Base-by-base conservation (phyloP, 2,888 invertebrate species). In the Rhagophthalmus giganteus region DNA sequence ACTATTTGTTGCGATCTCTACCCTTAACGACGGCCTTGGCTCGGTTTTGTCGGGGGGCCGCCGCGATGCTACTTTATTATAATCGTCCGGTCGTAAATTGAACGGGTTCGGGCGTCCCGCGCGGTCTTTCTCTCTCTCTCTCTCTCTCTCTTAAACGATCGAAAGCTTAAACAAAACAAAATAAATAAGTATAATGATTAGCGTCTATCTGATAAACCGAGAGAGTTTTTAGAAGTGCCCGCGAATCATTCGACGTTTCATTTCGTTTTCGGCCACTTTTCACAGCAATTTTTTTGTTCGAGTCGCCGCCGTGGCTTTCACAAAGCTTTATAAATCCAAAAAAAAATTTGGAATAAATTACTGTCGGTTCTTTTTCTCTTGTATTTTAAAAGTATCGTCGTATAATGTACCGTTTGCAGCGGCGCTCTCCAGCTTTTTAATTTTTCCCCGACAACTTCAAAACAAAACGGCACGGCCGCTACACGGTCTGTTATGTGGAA, bases 221-320 rank as follows among this genome's bases (percentile, higher is more conserved):
- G n/a, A n/a, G 24, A 33, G 47, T 33, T 34, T 47, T 39, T 33
- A 39, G 39, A 47, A 47, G 47, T 32, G 33, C 39, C 38, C 32
- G 39, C 39, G 34, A 47, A 47, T 47, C 39, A 47, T 47, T 47
- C 27, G 45, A 13, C 47, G 39, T 33, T 47, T 47, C 38, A 47
- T 47, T 47, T 39, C 47, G 28, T 39, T n/a, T 46, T 38, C 33
- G 33, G 47, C 33, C 47, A 39, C 47, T 39, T 32, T 46, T 47
- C 39, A 24, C 24, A 31, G 20, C 37, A 35, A 28, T 37, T 45
- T 45, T 45, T 25, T 45, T 24, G 27, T 9, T 10, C 13, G n/a
- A 44, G 28, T 44, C 40, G 40, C 40, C 32, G 14, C 6, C n/a
- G 31, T 11, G 14, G n/a, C 11, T 37, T 37, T 37, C 7, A 37